Evolutionary conservation across 2,113 vertebrate genomes (phyloP).

Genomic region (Strix aluco): DNA sequence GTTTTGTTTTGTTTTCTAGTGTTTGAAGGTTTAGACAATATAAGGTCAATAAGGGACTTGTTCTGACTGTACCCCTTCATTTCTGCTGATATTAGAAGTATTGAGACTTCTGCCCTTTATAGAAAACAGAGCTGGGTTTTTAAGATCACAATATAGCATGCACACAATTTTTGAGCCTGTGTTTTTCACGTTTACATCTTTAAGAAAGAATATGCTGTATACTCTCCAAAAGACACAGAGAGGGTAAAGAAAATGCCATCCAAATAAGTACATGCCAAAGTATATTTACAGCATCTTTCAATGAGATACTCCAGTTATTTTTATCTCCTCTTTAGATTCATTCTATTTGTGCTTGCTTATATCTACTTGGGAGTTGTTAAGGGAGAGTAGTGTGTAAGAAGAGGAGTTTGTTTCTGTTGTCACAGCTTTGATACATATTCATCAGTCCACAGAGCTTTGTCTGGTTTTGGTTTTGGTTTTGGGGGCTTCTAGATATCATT

Average conservation of each 20-base stretch:
- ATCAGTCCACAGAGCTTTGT: not conserved
- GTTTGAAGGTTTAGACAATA: slow-evolving; percentile 55
- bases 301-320: slow-evolving; percentile 4
- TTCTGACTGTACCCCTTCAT: slow-evolving; percentile 27
- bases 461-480: not conserved
- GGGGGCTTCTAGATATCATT: not conserved
- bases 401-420: not conserved
- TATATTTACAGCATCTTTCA: slow-evolving; percentile 31
- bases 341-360: not conserved
- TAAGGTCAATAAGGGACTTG: slow-evolving; percentile 36
- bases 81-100: slow-evolving; percentile 35
- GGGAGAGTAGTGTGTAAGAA: not conserved
- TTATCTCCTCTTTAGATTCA: not conserved
- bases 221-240: not conserved
- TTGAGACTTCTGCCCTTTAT: not conserved
- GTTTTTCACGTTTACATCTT: slow-evolving; percentile 5
- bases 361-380: not conserved
- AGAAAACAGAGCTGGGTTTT: not conserved
- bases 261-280: slow-evolving; percentile 32
- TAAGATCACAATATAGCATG: not conserved
- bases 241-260: slow-evolving; percentile 12
- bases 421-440: not conserved
- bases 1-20: not conserved
- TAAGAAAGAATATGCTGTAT: not conserved
- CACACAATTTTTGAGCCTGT: not conserved